Conservation (phyloP, 2,888 invertebrate species). For the Lasioglossum oenotherae region DNA sequence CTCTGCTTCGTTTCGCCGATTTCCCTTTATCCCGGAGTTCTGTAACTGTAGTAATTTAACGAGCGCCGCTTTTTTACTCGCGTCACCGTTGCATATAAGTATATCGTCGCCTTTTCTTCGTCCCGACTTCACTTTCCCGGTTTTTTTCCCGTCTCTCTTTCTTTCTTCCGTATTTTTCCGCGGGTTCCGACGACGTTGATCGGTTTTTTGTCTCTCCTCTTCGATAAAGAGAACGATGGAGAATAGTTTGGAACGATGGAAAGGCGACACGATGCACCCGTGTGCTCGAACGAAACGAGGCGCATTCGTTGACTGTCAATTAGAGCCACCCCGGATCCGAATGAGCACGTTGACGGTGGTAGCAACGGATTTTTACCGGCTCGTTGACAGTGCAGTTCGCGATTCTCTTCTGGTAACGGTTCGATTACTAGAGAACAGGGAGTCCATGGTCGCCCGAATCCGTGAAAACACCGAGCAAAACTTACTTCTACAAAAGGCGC, state of each 20-base stretch:
- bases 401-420: background rate
- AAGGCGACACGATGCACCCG: slow-evolving; percentile 33
- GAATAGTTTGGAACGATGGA: slow-evolving; percentile 17
- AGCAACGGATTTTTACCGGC: background rate
- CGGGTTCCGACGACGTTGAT: slow-evolving; percentile 21
- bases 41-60: slow-evolving; percentile 79
- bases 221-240: slow-evolving; percentile 31
- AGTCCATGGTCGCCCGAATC: background rate
- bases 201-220: slow-evolving; percentile 14
- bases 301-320: slow-evolving; percentile 55
- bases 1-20: slow-evolving; percentile 32
- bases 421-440: background rate
- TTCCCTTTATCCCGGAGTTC: slow-evolving; percentile 69
- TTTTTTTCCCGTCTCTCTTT: background rate
- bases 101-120: slow-evolving; percentile 28
- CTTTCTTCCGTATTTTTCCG: slow-evolving; percentile 19
- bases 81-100: slow-evolving; percentile 53
- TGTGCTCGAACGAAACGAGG: slow-evolving; percentile 35
- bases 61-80: slow-evolving; percentile 71
- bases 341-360: slow-evolving; percentile 26
- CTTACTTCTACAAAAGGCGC: too few species aligned
- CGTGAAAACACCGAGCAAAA: background rate
- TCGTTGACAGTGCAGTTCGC: background rate
- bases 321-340: slow-evolving; percentile 58
- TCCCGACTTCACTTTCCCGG: slow-evolving; percentile 23